A percentile compares a stretch with the other conserved stretches of the same genome.
Conservation (phyloP, 2,113 vertebrate genomes). For the Stegastes partitus region DNA sequence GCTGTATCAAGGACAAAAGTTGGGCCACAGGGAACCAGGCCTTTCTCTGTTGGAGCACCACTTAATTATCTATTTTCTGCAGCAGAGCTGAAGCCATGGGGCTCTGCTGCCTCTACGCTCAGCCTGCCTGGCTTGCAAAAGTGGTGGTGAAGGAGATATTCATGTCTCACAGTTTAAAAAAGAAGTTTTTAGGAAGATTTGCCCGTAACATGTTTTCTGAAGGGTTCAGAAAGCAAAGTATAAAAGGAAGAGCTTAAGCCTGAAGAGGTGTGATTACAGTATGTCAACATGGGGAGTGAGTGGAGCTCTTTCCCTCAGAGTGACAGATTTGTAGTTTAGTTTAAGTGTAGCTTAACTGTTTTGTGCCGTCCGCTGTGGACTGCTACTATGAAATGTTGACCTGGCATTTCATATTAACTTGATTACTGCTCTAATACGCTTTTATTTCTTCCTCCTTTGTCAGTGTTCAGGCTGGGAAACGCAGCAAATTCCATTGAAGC, state of each 20-base stretch:
- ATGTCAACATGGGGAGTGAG: too few species aligned
- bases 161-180: neutral
- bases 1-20: neutral
- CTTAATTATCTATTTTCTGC: conserved; percentile 18
- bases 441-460: conserved; percentile 72
- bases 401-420: conserved; percentile 31
- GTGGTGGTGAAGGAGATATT: conserved; percentile 3
- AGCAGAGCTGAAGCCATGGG: neutral
- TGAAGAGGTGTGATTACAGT: too few species aligned
- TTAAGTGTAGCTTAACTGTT: neutral
- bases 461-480: conserved; percentile 95
- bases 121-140: neutral
- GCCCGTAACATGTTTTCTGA: neutral
- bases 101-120: neutral
- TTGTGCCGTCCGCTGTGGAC: neutral
- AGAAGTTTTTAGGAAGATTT: neutral
- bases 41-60: conserved; percentile 3
- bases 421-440: conserved; percentile 44
- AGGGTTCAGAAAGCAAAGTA: neutral
- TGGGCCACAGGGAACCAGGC: neutral
- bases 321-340: neutral
- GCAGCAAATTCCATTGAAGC: conserved; percentile 89
- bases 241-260: neutral
- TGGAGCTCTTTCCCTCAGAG: neutral
- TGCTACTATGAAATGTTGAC: conserved; percentile 1